Conservation (phyloP, 2,797 vertebrate genomes). For the Sebastes diaconus region DNA sequence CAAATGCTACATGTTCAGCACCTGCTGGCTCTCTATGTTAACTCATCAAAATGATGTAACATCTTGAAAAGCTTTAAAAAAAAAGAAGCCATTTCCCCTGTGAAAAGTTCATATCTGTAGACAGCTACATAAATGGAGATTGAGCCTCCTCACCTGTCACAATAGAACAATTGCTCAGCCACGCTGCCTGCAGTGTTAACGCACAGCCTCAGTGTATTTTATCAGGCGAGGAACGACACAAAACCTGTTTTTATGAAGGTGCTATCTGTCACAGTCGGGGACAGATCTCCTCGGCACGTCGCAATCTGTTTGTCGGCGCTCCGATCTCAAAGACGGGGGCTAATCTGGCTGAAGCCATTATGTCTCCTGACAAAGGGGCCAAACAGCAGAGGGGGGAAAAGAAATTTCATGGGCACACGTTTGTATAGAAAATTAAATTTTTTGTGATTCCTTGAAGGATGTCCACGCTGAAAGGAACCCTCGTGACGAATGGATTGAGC, state of each 20-base stretch:
- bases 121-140: neutral
- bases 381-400: constrained; percentile 18
- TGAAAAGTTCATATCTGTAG: neutral
- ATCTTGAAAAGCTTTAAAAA: neutral
- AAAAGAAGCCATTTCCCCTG: neutral
- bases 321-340: constrained; percentile 39
- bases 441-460: constrained; percentile 35
- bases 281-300: neutral
- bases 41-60: neutral
- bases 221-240: neutral
- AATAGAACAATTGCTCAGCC: neutral
- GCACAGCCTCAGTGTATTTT: neutral
- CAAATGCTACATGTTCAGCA: neutral
- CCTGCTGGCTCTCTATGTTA: neutral
- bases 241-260: constrained; percentile 2
- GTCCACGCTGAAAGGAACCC: constrained; percentile 7
- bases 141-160: constrained; percentile 4
- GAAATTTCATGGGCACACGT: constrained; percentile 51
- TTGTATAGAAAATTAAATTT: constrained; percentile 46
- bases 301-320: constrained; percentile 25
- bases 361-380: constrained; percentile 51
- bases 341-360: constrained; percentile 64
- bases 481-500: constrained; percentile 40
- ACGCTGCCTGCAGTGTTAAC: neutral
- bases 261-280: constrained; percentile 1